Evolutionary conservation across 2,113 vertebrate genomes (phyloP).

Genomic region (Pongo pygmaeus): DNA sequence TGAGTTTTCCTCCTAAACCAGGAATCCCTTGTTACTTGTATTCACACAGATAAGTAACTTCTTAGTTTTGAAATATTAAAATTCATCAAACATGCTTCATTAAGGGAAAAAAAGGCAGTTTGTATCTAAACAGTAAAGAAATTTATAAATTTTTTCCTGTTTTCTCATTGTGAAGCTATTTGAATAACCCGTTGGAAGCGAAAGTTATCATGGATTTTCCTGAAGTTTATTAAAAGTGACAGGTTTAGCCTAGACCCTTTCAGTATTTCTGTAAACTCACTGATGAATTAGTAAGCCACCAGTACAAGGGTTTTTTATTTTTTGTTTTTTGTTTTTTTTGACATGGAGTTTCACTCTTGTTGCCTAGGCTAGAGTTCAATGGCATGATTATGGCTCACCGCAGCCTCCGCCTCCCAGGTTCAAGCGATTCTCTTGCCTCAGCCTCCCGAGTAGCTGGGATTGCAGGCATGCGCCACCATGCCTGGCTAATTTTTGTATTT

Average conservation of each 20-base stretch:
- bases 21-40: not conserved
- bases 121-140: not conserved
- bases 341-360: no score
- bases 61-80: slow-evolving; percentile 40
- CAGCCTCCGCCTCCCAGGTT: no score
- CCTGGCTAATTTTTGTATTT: no score
- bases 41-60: not conserved
- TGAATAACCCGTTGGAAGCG: not conserved
- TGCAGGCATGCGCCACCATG: no score
- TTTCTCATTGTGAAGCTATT: not conserved
- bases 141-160: not conserved
- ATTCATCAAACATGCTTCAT: not conserved
- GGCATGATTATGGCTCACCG: no score
- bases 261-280: not conserved
- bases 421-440: no score
- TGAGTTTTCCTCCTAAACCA: not conserved
- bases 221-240: slow-evolving; percentile 29
- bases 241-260: not conserved
- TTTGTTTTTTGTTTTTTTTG: no score
- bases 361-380: no score
- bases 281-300: slow-evolving; percentile 5
- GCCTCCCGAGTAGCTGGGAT: no score
- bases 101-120: not conserved
- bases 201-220: not conserved
- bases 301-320: not conserved